A percentile compares a stretch with the other conserved stretches of the same genome.
These are phyloP conservation scores for Sminthopsis crassicaudata DNA, from an alignment of 2,113 vertebrate species.

Conservation along the genomic window DNA sequence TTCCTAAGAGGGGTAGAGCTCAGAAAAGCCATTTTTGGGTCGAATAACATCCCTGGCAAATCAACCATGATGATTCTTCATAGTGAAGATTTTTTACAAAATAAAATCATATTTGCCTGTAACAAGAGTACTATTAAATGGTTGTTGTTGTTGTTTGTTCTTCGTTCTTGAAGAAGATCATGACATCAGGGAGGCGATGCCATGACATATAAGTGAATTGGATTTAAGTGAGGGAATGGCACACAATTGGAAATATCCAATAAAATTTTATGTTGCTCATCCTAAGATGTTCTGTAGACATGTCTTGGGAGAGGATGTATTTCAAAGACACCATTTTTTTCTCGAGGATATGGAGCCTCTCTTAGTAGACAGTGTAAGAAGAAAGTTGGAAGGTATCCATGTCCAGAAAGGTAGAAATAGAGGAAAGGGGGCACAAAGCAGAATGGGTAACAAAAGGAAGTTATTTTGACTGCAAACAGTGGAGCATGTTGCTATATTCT, in stretches of 20 bases:
- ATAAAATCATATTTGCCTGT: conserved; percentile 33
- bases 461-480: neutral
- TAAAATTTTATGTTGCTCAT: neutral
- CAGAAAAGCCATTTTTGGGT: neutral
- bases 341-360: neutral
- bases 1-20: conserved; percentile 25
- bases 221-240: neutral
- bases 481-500: neutral
- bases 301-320: neutral
- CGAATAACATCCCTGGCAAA: conserved; percentile 10
- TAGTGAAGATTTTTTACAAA: neutral
- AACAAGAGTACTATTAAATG: conserved; percentile 43
- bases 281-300: conserved; percentile 5
- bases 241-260: neutral
- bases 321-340: neutral
- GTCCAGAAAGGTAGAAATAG: neutral
- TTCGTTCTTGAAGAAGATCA: too few relatives aligned
- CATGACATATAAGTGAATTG: too few relatives aligned
- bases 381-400: neutral
- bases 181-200: too few relatives aligned
- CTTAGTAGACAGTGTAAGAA: neutral
- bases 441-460: neutral
- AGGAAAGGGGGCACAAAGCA: neutral
- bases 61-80: conserved; percentile 35
- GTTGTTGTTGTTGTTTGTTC: too few relatives aligned